Evolutionary conservation across 1,140 invertebrate genomes (phyloP).

Genomic region (Himalopsyche phryganea): DNA sequence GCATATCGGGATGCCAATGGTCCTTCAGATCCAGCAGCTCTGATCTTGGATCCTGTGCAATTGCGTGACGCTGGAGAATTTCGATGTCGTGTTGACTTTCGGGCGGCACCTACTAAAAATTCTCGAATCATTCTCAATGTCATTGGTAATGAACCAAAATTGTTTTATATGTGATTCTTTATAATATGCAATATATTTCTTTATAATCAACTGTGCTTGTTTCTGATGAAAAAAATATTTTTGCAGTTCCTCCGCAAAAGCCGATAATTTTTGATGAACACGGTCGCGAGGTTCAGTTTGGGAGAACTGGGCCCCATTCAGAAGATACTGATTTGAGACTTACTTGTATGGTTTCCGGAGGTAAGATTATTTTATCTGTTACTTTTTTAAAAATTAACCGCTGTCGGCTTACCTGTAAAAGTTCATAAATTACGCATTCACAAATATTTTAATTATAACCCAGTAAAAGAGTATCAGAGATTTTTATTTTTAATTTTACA

Average conservation of each 20-base stretch:
- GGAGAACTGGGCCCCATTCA: conserved; percentile 76
- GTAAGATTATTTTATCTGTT: conserved; percentile 64
- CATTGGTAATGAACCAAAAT: conserved; percentile 65
- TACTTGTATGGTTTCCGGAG: conserved; percentile 81
- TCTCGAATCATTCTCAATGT: conserved; percentile 73
- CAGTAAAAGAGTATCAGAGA: no score
- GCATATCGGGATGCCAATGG: conserved; percentile 68
- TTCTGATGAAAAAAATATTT: no score
- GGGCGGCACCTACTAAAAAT: conserved; percentile 75
- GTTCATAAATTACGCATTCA: no score
- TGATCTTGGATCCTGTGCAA: conserved; percentile 70
- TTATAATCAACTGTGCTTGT: no score
- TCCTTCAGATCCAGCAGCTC: conserved; percentile 69
- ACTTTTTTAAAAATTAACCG: no score
- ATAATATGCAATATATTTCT: no score
- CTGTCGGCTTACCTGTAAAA: no score
- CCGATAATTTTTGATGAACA: conserved; percentile 77
- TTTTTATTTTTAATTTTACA: no score
- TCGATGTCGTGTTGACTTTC: conserved; percentile 77
- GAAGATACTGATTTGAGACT: conserved; percentile 77
- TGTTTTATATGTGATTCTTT: no score
- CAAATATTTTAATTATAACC: no score
- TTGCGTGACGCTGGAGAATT: conserved; percentile 72
- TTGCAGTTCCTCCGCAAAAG: conserved; percentile 77
- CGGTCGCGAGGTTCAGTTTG: conserved; percentile 62